phyloP scores from a whole-genome alignment of 2,797 vertebrate species.

The Tenualosa ilisha region DNA sequence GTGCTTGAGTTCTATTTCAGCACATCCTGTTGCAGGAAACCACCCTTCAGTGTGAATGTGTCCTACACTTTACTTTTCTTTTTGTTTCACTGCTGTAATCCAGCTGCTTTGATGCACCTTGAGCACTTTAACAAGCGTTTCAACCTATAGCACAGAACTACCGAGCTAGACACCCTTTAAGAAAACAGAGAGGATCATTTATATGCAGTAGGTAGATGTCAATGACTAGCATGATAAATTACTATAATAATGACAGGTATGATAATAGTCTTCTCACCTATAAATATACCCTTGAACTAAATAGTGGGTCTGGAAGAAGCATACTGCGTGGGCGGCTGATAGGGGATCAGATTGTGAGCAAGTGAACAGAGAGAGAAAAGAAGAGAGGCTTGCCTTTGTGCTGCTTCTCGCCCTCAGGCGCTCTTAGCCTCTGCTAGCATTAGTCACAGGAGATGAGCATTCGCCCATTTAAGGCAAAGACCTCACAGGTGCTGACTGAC shows the following conservation, averaged over 20 bases:
- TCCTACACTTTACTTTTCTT: constrained; percentile 21
- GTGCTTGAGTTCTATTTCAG: constrained; percentile 74
- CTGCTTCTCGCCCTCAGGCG: background rate
- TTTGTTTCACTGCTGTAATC: background rate
- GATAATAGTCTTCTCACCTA: background rate
- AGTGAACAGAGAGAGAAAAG: background rate
- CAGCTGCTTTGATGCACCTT: background rate
- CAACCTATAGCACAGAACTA: background rate
- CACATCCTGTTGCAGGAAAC: constrained; percentile 79
- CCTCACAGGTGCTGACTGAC: background rate
- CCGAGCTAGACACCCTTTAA: background rate
- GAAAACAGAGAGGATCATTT: background rate
- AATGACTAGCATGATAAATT: background rate
- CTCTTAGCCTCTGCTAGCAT: background rate
- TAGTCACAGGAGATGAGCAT: constrained; percentile 13
- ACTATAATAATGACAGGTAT: no score
- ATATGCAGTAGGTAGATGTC: no score
- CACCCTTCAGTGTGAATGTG: constrained; percentile 51
- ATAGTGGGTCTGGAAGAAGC: background rate
- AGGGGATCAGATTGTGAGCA: background rate
- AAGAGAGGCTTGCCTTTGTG: background rate
- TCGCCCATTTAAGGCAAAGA: background rate
- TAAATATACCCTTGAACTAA: background rate
- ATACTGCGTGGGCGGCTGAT: background rate
- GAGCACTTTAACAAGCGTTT: background rate